Evolutionary conservation across 2,888 invertebrate species (phyloP).

Genomic region (Noctua comes): DNA sequence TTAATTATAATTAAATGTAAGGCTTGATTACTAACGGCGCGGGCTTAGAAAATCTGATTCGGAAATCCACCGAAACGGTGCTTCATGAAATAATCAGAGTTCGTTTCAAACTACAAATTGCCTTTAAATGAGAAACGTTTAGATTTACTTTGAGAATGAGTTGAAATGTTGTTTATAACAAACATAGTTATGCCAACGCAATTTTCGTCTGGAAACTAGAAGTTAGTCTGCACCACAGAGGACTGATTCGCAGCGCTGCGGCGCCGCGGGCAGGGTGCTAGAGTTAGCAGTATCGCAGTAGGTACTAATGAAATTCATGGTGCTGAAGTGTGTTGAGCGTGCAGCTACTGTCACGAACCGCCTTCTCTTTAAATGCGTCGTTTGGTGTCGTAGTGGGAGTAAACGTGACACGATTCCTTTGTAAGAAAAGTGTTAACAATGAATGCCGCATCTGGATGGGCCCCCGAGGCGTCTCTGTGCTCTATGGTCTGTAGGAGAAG

Average conservation of each 20-base stretch:
- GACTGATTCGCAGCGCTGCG: not conserved
- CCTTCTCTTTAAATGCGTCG: not conserved
- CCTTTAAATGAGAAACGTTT: conserved; percentile 25
- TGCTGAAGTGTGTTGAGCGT: not conserved
- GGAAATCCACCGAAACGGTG: conserved; percentile 2
- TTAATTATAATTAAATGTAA: conserved; percentile 39
- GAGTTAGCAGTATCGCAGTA: not conserved
- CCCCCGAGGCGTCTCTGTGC: not conserved
- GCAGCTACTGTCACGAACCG: not conserved
- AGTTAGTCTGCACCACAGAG: not conserved
- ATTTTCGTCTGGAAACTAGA: conserved; percentile 11
- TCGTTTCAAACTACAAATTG: conserved; percentile 37
- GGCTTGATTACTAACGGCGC: conserved; percentile 22
- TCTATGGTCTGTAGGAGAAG: not conserved
- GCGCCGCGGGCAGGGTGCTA: not conserved
- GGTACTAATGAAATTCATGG: not conserved
- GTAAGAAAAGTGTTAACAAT: not conserved
- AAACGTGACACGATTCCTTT: not conserved
- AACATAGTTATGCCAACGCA: not conserved
- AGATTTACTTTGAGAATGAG: conserved; percentile 29
- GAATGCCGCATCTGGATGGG: not conserved
- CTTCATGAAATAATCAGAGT: conserved; percentile 24
- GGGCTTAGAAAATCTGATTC: conserved; percentile 34
- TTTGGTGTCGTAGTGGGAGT: not conserved
- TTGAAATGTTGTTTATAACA: conserved; percentile 16